Percentiles rank a stretch among this genome's conserved stretches.
Evolutionary conservation across 2,113 vertebrate species (phyloP).

Genomic region (Gracilinanus agilis): DNA sequence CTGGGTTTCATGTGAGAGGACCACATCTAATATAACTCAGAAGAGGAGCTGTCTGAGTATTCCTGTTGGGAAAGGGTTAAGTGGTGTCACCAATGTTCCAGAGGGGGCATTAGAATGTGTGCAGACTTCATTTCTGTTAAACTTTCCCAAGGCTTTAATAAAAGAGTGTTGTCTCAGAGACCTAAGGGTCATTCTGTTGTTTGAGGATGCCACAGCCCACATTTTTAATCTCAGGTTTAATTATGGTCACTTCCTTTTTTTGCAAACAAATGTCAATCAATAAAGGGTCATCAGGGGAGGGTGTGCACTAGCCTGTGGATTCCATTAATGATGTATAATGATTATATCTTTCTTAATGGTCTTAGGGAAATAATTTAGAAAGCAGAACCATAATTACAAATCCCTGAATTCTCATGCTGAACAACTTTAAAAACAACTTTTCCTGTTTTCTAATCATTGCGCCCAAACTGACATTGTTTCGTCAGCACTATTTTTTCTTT

Average conservation of each 20-base stretch:
- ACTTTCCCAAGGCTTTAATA: constrained; percentile 67
- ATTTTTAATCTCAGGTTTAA: constrained; percentile 70
- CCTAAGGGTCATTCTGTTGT: constrained; percentile 11
- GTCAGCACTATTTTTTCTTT: background rate
- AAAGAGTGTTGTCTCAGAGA: constrained; percentile 61
- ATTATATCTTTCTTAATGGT: constrained; percentile 71
- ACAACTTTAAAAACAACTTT: constrained; percentile 24
- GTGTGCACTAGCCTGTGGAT: constrained; percentile 40
- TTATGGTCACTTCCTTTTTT: constrained; percentile 66
- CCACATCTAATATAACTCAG: background rate
- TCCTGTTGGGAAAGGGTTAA: background rate
- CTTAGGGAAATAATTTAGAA: constrained; percentile 70
- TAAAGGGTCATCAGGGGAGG: constrained; percentile 28
- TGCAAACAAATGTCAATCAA: constrained; percentile 71
- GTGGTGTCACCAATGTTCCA: background rate
- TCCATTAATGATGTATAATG: constrained; percentile 66
- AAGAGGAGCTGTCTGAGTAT: background rate
- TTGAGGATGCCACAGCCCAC: constrained; percentile 54
- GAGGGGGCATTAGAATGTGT: constrained; percentile 40
- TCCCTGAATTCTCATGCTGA: constrained; percentile 2
- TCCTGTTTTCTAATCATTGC: constrained; percentile 15
- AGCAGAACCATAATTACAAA: constrained; percentile 64
- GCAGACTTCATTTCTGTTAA: constrained; percentile 53
- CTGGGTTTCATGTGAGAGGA: background rate
- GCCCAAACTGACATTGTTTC: background rate